Evolutionary conservation across 2,797 vertebrate species (phyloP).

Genomic region (Nyctibius grandis): DNA sequence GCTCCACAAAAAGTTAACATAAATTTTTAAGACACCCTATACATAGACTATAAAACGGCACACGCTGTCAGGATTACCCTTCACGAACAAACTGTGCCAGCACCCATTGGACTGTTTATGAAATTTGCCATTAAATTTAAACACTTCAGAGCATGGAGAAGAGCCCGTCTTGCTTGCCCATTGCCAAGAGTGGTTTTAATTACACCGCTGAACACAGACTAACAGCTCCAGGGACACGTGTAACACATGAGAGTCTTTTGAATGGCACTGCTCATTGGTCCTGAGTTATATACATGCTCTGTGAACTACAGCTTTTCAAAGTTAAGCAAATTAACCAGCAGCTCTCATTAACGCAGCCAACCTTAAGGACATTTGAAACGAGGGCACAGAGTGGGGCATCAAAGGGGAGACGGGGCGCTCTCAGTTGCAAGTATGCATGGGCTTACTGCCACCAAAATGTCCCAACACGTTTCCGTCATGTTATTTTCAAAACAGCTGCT

Average conservation of each 20-base stretch:
- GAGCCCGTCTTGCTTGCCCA: rapidly evolving
- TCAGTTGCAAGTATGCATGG: neutral
- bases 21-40: neutral
- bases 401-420: neutral
- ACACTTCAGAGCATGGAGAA: neutral
- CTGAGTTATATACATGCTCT: rapidly evolving
- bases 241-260: neutral
- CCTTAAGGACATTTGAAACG: conserved; percentile 35
- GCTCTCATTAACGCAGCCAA: neutral
- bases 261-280: rapidly evolving
- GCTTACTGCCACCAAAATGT: conserved; percentile 29
- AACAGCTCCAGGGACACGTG: neutral
- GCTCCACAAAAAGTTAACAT: neutral
- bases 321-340: neutral
- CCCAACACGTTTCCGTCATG: neutral
- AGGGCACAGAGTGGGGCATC: neutral
- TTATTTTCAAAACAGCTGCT: conserved; percentile 41
- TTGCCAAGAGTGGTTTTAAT: neutral
- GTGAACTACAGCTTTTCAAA: neutral
- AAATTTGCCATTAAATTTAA: neutral
- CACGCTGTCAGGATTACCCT: neutral
- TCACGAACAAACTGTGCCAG: neutral
- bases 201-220: neutral
- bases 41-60: neutral
- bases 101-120: neutral